Conservation (phyloP, 2,113 vertebrate species). For the Oncorhynchus mykiss region DNA sequence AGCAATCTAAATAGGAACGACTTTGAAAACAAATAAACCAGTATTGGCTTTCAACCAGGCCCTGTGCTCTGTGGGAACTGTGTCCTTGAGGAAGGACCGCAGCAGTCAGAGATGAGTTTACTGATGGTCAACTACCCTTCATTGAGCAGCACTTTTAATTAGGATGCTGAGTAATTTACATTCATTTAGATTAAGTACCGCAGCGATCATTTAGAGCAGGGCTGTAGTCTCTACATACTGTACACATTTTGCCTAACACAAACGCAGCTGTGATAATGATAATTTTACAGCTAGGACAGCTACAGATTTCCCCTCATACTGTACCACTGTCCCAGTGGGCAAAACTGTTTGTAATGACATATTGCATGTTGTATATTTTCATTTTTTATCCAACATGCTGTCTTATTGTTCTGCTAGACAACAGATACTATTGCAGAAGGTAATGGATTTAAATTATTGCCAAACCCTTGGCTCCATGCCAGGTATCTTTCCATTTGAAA, state of each 20-base stretch:
- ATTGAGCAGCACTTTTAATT: conserved; percentile 16
- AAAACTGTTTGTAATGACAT: background rate
- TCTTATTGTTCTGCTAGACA: too few species aligned
- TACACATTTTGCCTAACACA: background rate
- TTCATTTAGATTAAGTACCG: conserved; percentile 15
- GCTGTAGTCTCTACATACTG: background rate
- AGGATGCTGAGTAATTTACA: conserved; percentile 13
- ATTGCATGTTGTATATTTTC: too few species aligned
- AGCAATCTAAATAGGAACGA: background rate
- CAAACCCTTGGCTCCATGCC: too few species aligned
- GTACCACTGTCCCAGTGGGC: background rate
- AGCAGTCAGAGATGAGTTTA: conserved; percentile 4
- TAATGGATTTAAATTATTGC: too few species aligned
- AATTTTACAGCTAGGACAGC: background rate
- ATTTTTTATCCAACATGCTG: too few species aligned
- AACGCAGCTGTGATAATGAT: background rate
- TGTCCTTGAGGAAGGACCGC: conserved; percentile 16
- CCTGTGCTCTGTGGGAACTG: background rate
- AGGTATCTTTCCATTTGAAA: too few species aligned
- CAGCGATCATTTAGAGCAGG: conserved; percentile 1
- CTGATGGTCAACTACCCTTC: conserved; percentile 19
- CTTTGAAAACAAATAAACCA: background rate
- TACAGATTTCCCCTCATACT: background rate
- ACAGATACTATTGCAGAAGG: too few species aligned
- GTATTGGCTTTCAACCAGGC: background rate